These are phyloP conservation scores for Zaprionus nigranus DNA, from an alignment of 1,140 invertebrate species.

Conservation along the genomic window DNA sequence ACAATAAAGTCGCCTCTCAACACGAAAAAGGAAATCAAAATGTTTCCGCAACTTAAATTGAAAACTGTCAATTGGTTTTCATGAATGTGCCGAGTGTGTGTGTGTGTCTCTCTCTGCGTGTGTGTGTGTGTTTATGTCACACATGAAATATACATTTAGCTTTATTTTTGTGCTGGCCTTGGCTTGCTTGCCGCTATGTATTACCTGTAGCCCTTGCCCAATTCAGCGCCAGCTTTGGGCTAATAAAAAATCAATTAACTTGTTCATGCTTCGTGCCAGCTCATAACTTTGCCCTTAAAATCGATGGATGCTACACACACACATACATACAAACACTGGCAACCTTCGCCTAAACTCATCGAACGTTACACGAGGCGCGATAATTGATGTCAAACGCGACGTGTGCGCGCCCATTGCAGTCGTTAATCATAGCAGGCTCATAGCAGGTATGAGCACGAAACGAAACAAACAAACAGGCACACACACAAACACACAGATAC, in stretches of 20 bases:
- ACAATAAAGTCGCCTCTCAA: slow-evolving; percentile 41
- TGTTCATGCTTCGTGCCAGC: slow-evolving; percentile 50
- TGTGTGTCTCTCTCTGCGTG: neutral
- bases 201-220: slow-evolving; percentile 17
- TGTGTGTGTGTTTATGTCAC: slow-evolving; percentile 5
- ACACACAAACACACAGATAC: slow-evolving; percentile 35
- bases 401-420: slow-evolving; percentile 39
- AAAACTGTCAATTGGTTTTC: slow-evolving; percentile 78
- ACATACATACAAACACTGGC: neutral
- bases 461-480: slow-evolving; percentile 59
- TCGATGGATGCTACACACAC: slow-evolving; percentile 18
- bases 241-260: slow-evolving; percentile 82
- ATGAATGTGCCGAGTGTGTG: slow-evolving; percentile 10
- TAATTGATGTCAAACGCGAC: slow-evolving; percentile 80
- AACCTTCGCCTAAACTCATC: slow-evolving; percentile 3
- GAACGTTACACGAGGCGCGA: slow-evolving; percentile 52
- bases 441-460: slow-evolving; percentile 30
- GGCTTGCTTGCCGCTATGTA: neutral
- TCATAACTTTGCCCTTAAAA: slow-evolving; percentile 34
- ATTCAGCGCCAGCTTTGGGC: slow-evolving; percentile 28
- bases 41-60: slow-evolving; percentile 81
- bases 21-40: slow-evolving; percentile 76
- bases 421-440: slow-evolving; percentile 70
- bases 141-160: slow-evolving; percentile 34
- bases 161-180: slow-evolving; percentile 13